Evolutionary conservation across 2,113 vertebrate genomes (phyloP), one percentile per base, ranked within the genome.

Genomic region (Anser brachyrhynchus): DNA sequence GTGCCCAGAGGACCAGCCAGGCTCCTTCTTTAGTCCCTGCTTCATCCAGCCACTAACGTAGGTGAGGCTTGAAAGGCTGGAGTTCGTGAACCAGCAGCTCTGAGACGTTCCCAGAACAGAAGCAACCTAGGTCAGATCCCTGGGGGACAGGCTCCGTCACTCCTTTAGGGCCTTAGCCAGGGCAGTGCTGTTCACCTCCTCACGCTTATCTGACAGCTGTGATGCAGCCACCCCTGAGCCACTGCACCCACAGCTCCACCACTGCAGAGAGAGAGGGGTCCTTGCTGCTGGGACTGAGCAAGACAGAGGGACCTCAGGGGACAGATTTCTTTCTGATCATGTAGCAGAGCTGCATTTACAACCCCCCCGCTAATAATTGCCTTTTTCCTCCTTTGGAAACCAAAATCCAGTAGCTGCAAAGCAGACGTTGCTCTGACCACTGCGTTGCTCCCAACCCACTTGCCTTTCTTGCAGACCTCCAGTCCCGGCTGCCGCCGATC

Each of bases 401-500:
- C 58, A 2, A 84, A 89, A 66, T 41, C 25, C 74, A 14, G 19
- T 23, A 31, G 41, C n/a, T 66, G 43, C 65, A 87, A 33, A 75
- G 23, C 39, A 49, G 65, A 25, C 5, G 4, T 54, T 26, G 62
- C 76, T 96, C 90, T 90, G 44, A 66, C 44, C 51, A 43, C 44
- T 3, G 2, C 52, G 39, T 89, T 74, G 29, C 54, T 77, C 49
- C 81, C 74, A 84, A 70, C 18, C 26, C 39, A 14, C 49, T 81
- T 91, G 43, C 64, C 70, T 96, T 82, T 67, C 64, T 92, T 93
- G 57, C 98, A 99, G 98, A 97, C 89, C 26, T 88, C 97, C 46
- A 96, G 96, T 52, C 96, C 98, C 2, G 93, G 96, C 91, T 99
- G 98, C 97, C 98, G 98, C 96, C 98, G 99, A 66, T 99, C 98